phyloP scores from a whole-genome alignment of 1,140 invertebrate species.

The Euura lappo region DNA sequence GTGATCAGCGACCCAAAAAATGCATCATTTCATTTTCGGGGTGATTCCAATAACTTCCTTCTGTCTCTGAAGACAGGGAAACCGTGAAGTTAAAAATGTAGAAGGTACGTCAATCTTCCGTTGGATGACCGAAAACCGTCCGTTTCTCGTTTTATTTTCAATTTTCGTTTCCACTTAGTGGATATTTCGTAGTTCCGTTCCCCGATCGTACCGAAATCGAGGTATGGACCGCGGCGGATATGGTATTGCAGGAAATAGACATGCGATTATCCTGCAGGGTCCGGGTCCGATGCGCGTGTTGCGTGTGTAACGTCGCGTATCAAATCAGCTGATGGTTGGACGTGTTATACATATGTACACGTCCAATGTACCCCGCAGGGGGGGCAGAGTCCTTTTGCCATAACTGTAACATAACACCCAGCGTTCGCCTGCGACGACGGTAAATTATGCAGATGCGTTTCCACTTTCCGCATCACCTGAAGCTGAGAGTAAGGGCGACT shows the following conservation, averaged over 20 bases:
- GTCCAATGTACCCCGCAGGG: too few relatives aligned
- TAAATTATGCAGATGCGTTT: constrained; percentile 43
- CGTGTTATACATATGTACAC: not conserved
- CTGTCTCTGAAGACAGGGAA: too few relatives aligned
- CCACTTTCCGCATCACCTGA: not conserved
- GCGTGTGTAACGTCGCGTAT: constrained; percentile 46
- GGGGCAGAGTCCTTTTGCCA: too few relatives aligned
- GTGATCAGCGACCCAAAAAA: too few relatives aligned
- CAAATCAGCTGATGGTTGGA: constrained; percentile 33
- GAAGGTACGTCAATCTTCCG: too few relatives aligned
- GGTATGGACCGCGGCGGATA: constrained; percentile 37
- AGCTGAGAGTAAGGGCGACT: not conserved
- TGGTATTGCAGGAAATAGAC: constrained; percentile 51
- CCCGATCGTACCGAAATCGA: not conserved
- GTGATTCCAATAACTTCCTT: too few relatives aligned
- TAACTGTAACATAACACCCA: too few relatives aligned
- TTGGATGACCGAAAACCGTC: too few relatives aligned
- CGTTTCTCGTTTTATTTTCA: too few relatives aligned
- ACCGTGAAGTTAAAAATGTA: too few relatives aligned
- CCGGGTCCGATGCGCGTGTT: constrained; percentile 31
- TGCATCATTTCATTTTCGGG: too few relatives aligned
- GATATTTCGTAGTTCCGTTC: not conserved
- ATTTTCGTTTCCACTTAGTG: too few relatives aligned
- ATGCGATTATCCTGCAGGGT: constrained; percentile 34
- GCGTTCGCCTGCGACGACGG: constrained; percentile 16